These are phyloP conservation scores for Rousettus leschenaultii DNA, from an alignment of 2,113 vertebrate species.

Conservation along the genomic window DNA sequence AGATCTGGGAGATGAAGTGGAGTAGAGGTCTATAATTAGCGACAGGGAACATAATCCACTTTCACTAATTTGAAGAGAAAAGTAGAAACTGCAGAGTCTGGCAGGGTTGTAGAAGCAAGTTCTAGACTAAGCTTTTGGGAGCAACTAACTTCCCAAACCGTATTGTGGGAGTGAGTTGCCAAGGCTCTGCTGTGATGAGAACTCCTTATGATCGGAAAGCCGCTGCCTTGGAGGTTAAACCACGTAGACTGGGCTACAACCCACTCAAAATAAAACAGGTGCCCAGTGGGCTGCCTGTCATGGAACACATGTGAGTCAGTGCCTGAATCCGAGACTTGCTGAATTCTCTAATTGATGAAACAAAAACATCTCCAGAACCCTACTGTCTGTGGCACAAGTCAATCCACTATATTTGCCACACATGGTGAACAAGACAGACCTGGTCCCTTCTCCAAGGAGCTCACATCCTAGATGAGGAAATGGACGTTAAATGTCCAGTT, in stretches of 20 bases:
- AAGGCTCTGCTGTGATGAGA: background rate
- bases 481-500: background rate
- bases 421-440: background rate
- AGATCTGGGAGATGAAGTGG: background rate
- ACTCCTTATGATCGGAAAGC: background rate
- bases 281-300: background rate
- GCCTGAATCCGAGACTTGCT: background rate
- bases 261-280: background rate
- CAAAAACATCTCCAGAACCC: background rate
- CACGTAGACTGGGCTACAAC: background rate
- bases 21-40: background rate
- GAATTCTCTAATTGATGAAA: background rate
- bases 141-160: background rate
- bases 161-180: background rate
- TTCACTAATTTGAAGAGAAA: background rate
- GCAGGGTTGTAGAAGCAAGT: background rate
- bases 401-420: background rate
- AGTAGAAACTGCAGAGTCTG: background rate
- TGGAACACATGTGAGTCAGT: background rate
- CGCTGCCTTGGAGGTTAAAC: background rate
- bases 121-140: background rate
- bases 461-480: background rate
- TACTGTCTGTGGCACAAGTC: background rate
- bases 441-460: background rate
- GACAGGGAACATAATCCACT: background rate